phyloP scores from a whole-genome alignment of 2,113 vertebrate species.

The pig (Sus scrofa) region T2T-Sscrofa CM000814.6:3208501-3209000 shows the following conservation, averaged over 20 bases:
- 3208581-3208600: not conserved
- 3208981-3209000: too few species aligned
- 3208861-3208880: rapidly evolving
- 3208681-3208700: rapidly evolving
- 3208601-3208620: rapidly evolving
- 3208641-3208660: not conserved
- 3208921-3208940: not conserved
- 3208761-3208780: rapidly evolving
- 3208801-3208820: too few species aligned
- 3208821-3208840: rapidly evolving
- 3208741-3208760: rapidly evolving
- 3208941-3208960: not conserved
- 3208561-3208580: not conserved
- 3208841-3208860: not conserved
- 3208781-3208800: rapidly evolving
- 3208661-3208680: rapidly evolving
- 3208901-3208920: not conserved
- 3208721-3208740: not conserved
- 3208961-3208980: rapidly evolving
- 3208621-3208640: not conserved
- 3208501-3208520: not conserved
- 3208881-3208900: too few species aligned
- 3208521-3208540: too few species aligned
- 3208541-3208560: too few species aligned
- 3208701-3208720: rapidly evolving